phyloP scores from a whole-genome alignment of 2,797 vertebrate genomes.

The Myotis daubentonii region DNA sequence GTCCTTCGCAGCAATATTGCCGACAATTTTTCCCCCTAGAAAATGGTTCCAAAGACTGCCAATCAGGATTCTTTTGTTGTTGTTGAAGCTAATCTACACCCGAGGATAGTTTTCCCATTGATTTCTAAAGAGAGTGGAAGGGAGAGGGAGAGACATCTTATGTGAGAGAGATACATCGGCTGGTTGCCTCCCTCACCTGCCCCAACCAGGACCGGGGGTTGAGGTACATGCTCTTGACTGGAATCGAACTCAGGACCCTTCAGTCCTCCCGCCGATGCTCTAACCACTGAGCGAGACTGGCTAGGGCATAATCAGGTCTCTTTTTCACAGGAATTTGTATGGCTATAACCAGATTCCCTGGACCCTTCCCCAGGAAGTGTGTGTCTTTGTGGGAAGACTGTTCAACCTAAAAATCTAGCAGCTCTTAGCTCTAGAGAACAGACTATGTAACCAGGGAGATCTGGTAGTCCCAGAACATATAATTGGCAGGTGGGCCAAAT shows the following conservation, averaged over 20 bases:
- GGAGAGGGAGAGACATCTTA: no score
- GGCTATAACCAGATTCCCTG: not conserved
- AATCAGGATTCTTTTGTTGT: not conserved
- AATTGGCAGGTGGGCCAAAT: not conserved
- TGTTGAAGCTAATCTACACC: no score
- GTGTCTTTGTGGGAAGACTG: not conserved
- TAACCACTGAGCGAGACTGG: no score
- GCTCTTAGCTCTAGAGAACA: not conserved
- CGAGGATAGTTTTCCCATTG: no score
- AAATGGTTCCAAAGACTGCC: not conserved
- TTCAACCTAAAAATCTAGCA: not conserved
- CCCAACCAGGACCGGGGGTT: no score
- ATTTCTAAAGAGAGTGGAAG: no score
- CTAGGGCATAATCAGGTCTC: not conserved
- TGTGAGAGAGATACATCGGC: no score
- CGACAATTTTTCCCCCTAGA: not conserved
- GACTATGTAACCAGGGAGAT: not conserved
- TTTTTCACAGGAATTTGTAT: not conserved
- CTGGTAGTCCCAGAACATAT: not conserved
- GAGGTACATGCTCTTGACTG: no score
- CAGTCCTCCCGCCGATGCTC: no score
- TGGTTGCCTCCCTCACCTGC: no score
- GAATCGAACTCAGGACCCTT: no score
- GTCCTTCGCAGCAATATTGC: not conserved
- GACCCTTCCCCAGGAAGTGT: not conserved